Evolutionary conservation across 2,888 invertebrate genomes (phyloP).

Genomic region (Drosophila anomalata): DNA sequence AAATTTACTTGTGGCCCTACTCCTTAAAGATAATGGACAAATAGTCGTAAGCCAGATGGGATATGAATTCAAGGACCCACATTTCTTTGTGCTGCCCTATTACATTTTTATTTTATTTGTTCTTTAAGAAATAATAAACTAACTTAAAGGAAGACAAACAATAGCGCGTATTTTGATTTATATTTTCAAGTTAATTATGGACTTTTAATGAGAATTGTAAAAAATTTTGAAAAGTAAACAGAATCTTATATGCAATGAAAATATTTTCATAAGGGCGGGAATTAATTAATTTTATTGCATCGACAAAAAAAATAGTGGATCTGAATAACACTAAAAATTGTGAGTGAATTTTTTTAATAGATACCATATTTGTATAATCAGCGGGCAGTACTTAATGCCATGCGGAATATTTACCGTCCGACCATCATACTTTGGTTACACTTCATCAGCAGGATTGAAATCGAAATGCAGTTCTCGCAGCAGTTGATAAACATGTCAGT

Average conservation of each 20-base stretch:
- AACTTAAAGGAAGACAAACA: neutral
- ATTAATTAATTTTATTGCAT: slow-evolving; percentile 34
- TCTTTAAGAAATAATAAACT: neutral
- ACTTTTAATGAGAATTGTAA: neutral
- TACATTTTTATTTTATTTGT: neutral
- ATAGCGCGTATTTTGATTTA: slow-evolving; percentile 1
- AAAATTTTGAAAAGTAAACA: slow-evolving; percentile 23
- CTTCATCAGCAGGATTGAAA: slow-evolving; percentile 16
- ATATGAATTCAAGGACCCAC: neutral
- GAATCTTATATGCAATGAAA: slow-evolving; percentile 22
- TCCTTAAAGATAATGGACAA: slow-evolving; percentile 44
- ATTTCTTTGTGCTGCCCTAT: neutral
- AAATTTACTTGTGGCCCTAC: slow-evolving; percentile 50
- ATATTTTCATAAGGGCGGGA: slow-evolving; percentile 30
- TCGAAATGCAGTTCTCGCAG: slow-evolving; percentile 32
- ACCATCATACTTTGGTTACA: slow-evolving; percentile 13
- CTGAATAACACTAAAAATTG: slow-evolving; percentile 10
- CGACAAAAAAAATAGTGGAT: neutral
- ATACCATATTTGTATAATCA: slow-evolving; percentile 16
- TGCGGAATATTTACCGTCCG: slow-evolving; percentile 3
- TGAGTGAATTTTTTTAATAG: neutral
- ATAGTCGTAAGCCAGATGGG: slow-evolving; percentile 10
- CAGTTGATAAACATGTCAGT: slow-evolving; percentile 41
- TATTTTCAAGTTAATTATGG: slow-evolving; percentile 20
- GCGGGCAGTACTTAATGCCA: slow-evolving; percentile 18